Conservation (phyloP, 2,888 invertebrate genomes). For the Hipparchia sbordonii region DNA sequence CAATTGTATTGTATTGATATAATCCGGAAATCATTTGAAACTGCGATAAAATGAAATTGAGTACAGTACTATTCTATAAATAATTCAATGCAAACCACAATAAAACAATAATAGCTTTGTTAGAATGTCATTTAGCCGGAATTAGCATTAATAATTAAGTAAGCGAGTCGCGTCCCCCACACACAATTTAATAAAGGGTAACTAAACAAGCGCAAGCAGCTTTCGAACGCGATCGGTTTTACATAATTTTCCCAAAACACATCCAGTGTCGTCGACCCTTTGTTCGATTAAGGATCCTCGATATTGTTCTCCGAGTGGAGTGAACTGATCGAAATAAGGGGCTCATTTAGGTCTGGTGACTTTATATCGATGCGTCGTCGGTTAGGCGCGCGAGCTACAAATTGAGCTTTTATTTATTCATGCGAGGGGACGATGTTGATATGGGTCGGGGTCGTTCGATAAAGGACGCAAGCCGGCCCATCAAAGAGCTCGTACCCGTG, state of each 20-base stretch:
- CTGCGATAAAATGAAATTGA: neutral
- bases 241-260: slow-evolving; percentile 56
- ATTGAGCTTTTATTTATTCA: slow-evolving; percentile 82
- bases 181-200: slow-evolving; percentile 50
- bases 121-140: slow-evolving; percentile 26
- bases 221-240: slow-evolving; percentile 56
- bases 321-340: slow-evolving; percentile 36
- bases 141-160: slow-evolving; percentile 37
- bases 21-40: slow-evolving; percentile 1
- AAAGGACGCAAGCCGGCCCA: slow-evolving; percentile 68
- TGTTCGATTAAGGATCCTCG: slow-evolving; percentile 34
- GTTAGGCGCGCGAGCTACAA: slow-evolving; percentile 74
- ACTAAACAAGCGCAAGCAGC: slow-evolving; percentile 52
- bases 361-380: slow-evolving; percentile 66
- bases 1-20: neutral
- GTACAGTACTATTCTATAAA: neutral
- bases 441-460: slow-evolving; percentile 77
- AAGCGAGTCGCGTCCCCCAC: slow-evolving; percentile 42
- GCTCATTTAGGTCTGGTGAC: slow-evolving; percentile 40
- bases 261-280: slow-evolving; percentile 41
- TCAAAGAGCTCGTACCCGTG: slow-evolving; percentile 61
- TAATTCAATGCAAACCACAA: slow-evolving; percentile 11
- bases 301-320: slow-evolving; percentile 41
- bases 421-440: slow-evolving; percentile 74
- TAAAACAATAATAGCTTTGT: slow-evolving; percentile 21